Base-by-base conservation (phyloP, 92 coral and sea anemone species). In the Porites rus region DNA sequence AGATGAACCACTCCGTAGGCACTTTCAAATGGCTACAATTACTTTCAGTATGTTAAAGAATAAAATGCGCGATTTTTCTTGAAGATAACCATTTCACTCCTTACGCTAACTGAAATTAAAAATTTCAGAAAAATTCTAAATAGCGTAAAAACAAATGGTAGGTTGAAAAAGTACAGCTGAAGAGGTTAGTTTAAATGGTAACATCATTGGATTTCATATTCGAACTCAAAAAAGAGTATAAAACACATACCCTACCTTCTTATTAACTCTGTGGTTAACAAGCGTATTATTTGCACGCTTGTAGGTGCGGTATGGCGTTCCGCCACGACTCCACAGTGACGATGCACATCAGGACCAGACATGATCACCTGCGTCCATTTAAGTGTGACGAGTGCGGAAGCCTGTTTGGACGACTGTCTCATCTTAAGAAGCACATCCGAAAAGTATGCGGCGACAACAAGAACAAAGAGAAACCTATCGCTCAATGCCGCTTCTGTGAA, bases 241-340 rank as follows among this genome's bases (percentile, higher is more conserved):
- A 38, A 38, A 4, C 46, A 38, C 46, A 38, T 38, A 38, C 4
- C 46, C 46, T 38, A 38, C 46, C 46, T 28, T 28, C 31, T 28
- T 28, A 28, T 28, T 28, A 2, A 28, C 31, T 38, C 46, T 4
- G 22, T 66, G 66, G 2, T 22, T 9, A 22, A 77, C 46, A 16
- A 6, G 10, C 51, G 71, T 72, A 12, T 65, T 16, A 1, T 65
- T 19, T 83, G 43, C 46, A 38, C 4, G 46, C 69, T 17, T 76
- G 24, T 58, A 97, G 99, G 82, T 97, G 99, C 75, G 98, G 96
- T 43, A 87, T 96, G 61, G 84, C 99, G 25, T 97, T 97, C 93
- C 99, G 99, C 22, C 99, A 97, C 75, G 99, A 97, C 88, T 97
- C 99, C 84, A 97, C 99, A 11, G 92, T 97, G 16, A 97, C 99